Evolutionary conservation across 2,888 invertebrate genomes (phyloP).

Genomic region (Aelia acuminata): DNA sequence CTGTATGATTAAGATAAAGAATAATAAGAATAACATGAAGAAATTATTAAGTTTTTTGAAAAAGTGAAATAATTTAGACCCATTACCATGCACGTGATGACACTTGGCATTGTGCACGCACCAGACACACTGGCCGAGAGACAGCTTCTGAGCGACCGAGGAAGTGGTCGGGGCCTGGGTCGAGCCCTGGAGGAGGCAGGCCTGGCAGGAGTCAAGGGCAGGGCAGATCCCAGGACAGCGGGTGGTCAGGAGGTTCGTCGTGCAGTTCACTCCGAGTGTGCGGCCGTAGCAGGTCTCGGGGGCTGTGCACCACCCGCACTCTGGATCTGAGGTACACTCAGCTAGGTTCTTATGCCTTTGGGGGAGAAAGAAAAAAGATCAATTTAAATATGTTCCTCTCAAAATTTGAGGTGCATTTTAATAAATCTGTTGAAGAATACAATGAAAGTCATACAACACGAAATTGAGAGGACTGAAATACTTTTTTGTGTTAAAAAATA

Average conservation of each 20-base stretch:
- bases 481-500: too few relatives aligned
- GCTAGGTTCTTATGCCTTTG: constrained; percentile 82
- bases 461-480: too few relatives aligned
- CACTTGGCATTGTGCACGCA: constrained; percentile 94
- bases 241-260: constrained; percentile 90
- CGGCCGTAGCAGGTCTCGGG: constrained; percentile 86
- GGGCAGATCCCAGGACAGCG: constrained; percentile 92
- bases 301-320: constrained; percentile 94
- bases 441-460: too few relatives aligned
- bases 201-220: constrained; percentile 89
- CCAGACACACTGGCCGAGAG: constrained; percentile 89
- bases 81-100: constrained; percentile 85
- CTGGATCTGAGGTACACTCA: constrained; percentile 90
- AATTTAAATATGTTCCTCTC: not conserved
- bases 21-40: too few relatives aligned
- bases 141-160: constrained; percentile 83
- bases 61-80: not conserved
- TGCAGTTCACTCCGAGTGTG: constrained; percentile 89
- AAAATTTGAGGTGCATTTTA: too few relatives aligned
- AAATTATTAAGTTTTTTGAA: not conserved
- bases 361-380: not conserved
- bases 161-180: constrained; percentile 67
- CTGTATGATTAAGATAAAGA: not conserved
- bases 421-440: too few relatives aligned
- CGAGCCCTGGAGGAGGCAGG: constrained; percentile 87